Base-by-base conservation (phyloP, 2,797 vertebrate species). In the Merluccius polli region DNA sequence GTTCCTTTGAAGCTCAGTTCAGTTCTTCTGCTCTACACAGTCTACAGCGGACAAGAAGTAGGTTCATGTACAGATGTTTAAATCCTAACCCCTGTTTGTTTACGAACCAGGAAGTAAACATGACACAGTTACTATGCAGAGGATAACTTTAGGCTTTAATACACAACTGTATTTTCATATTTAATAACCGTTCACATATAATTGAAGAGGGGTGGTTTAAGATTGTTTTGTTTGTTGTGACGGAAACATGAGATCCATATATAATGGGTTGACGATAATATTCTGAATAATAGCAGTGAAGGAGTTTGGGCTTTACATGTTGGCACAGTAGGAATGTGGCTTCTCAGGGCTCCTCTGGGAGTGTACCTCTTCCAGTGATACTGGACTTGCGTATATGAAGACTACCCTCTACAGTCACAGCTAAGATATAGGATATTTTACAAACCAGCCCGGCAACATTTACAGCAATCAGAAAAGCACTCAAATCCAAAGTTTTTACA, bases 251-350 rank as follows among this genome's bases (percentile, higher is more conserved):
- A 83, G 36, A 32, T 70, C 78, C 71, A 80, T 81, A 33, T 77
- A 85, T 81, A 85, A 36, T 73, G 71, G 35, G 38, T 30, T n/a
- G 44, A 88, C 73, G 77, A 65, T n/a, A 75, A 85, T 32, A 16
- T 33, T 33, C 9, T 33, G 31, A 70, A 35, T 33, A 81, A 79
- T 84, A 75, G 69, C 78, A 15, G 72, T 81, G 79, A 70, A 81
- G 81, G 82, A 31, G 80, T 83, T 85, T 73, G 81, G 85, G 81
- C 68, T 35, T 86, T 86, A 81, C 84, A 83, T 35, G 80, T 79
- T 74, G 84, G 84, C 82, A 36, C 65, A 1, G 29, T 41, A 79
- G 89, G 86, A 91, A 90, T 89, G 89, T 91, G 87, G 83, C 13
- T 1, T 12, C 11, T 65, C 59, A 65, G 59, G 59, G 52, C 52